Evolutionary conservation across 2,888 invertebrate genomes (phyloP).

Genomic region (Orgyia antiqua): DNA sequence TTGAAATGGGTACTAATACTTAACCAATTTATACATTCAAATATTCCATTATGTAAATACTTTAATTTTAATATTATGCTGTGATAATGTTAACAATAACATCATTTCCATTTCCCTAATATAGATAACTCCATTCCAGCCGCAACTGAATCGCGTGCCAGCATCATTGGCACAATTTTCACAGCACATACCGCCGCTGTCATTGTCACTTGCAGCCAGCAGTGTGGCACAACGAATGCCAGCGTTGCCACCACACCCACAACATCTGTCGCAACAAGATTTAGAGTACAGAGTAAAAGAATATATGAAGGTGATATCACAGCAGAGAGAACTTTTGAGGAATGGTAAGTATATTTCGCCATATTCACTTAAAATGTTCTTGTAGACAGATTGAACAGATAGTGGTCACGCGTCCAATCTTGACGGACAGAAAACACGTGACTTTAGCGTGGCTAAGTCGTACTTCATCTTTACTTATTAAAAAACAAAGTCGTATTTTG

Average conservation of each 20-base stretch:
- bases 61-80: too few relatives aligned
- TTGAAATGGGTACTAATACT: too few relatives aligned
- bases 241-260: slow-evolving; percentile 76
- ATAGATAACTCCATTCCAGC: slow-evolving; percentile 42
- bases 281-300: slow-evolving; percentile 88
- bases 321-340: slow-evolving; percentile 60
- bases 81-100: too few relatives aligned
- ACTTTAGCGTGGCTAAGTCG: too few relatives aligned
- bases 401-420: too few relatives aligned
- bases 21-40: too few relatives aligned
- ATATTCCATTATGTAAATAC: too few relatives aligned
- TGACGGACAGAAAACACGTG: too few relatives aligned
- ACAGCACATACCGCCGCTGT: slow-evolving; percentile 86
- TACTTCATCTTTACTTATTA: too few relatives aligned
- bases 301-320: slow-evolving; percentile 85
- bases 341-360: slow-evolving; percentile 51
- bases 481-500: too few relatives aligned
- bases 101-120: slow-evolving; percentile 16
- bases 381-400: too few relatives aligned
- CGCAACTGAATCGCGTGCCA: slow-evolving; percentile 77
- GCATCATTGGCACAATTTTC: slow-evolving; percentile 71
- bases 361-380: too few relatives aligned
- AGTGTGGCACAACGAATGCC: slow-evolving; percentile 79
- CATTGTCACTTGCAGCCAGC: slow-evolving; percentile 81
- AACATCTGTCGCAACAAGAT: slow-evolving; percentile 82